These are phyloP conservation scores for Lathamus discolor DNA, from an alignment of 2,113 vertebrate species.

Conservation along the genomic window DNA sequence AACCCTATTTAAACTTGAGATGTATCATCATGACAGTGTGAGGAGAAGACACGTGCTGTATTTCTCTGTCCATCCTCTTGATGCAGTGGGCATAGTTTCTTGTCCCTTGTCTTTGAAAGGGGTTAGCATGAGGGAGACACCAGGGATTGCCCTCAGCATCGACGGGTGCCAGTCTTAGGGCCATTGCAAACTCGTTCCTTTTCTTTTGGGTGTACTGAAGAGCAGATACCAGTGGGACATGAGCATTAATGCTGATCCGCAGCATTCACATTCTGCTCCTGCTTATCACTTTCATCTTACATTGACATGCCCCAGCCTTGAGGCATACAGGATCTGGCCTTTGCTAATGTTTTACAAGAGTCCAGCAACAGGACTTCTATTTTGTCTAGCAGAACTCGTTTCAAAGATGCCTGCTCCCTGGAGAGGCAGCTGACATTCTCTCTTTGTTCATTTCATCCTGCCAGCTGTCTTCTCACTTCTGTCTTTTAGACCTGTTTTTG, in stretches of 20 bases:
- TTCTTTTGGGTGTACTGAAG: neutral
- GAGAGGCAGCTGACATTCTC: constrained; percentile 57
- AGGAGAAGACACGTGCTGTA: neutral
- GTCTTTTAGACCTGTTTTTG: constrained; percentile 40
- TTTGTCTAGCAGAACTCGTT: constrained; percentile 11
- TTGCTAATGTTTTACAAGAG: constrained; percentile 13
- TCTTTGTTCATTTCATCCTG: constrained; percentile 38
- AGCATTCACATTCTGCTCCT: neutral
- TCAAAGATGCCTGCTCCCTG: neutral
- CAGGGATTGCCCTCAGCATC: neutral
- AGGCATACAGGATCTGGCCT: neutral
- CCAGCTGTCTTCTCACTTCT: constrained; percentile 52
- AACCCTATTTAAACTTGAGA: neutral
- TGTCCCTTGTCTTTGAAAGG: neutral
- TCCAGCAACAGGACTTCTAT: constrained; percentile 25
- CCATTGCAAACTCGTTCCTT: neutral
- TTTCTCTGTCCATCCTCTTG: neutral
- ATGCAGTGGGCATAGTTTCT: neutral
- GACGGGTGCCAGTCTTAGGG: neutral
- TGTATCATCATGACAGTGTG: neutral
- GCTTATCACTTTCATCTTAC: neutral
- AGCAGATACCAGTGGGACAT: neutral
- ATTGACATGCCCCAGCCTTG: neutral
- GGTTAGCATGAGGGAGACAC: neutral
- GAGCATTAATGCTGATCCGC: neutral